Evolutionary conservation across 2,888 invertebrate genomes (phyloP).

Genomic region (Cylloceria caligata): DNA sequence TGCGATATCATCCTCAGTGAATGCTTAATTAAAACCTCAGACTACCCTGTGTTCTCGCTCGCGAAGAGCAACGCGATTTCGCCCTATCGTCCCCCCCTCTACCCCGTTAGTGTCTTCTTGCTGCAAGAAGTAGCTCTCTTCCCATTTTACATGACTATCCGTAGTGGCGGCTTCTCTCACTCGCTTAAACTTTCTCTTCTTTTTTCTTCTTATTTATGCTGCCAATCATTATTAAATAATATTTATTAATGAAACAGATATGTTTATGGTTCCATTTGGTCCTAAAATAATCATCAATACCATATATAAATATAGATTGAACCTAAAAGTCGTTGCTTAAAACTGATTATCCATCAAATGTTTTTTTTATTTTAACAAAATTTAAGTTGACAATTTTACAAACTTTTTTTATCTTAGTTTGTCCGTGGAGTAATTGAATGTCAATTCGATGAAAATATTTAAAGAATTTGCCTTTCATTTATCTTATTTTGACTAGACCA

Average conservation of each 20-base stretch:
- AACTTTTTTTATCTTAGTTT: no score
- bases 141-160: conserved; percentile 21
- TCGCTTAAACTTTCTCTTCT: not conserved
- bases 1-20: conserved; percentile 83
- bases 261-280: no score
- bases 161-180: conserved; percentile 4
- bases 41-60: conserved; percentile 74
- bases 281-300: no score
- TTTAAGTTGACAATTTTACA: no score
- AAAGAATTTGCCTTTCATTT: no score
- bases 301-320: no score
- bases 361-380: no score
- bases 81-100: not conserved
- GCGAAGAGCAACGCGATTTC: conserved; percentile 27
- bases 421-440: no score
- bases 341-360: no score
- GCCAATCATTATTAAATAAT: not conserved
- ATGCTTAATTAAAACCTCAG: conserved; percentile 85
- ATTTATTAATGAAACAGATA: not conserved
- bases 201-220: not conserved
- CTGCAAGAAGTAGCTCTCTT: conserved; percentile 36
- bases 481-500: no score
- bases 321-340: no score
- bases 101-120: conserved; percentile 12
- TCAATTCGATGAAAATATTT: no score